These are phyloP conservation scores for Xerus rutilus DNA, from an alignment of 2,797 vertebrate species.

Conservation along the genomic window DNA sequence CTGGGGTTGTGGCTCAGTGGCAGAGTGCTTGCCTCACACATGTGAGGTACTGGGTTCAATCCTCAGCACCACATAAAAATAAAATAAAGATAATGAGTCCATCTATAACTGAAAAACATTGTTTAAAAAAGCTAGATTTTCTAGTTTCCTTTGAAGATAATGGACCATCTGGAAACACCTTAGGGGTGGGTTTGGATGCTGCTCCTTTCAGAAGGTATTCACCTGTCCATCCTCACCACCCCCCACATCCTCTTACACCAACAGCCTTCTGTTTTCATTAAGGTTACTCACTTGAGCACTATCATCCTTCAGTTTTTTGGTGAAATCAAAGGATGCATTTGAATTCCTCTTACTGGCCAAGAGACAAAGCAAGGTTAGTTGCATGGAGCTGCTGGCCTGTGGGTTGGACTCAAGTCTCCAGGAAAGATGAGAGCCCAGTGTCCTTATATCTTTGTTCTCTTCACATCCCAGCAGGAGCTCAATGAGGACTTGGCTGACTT, in stretches of 20 bases:
- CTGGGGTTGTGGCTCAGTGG: no score
- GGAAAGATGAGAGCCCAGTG: background rate
- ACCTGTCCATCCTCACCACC: background rate
- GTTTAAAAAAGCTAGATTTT: no score
- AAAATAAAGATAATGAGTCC: no score
- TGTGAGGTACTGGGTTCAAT: no score
- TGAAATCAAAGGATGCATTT: background rate
- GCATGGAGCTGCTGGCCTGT: background rate
- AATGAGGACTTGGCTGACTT: background rate
- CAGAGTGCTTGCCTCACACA: no score
- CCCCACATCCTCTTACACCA: background rate
- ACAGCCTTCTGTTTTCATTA: background rate
- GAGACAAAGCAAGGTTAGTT: background rate
- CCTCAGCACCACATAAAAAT: no score
- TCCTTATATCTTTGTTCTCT: background rate
- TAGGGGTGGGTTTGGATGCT: accelerated
- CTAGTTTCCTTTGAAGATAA: background rate
- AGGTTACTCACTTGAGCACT: background rate
- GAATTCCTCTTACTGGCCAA: background rate
- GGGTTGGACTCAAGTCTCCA: background rate
- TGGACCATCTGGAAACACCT: background rate
- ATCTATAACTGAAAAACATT: no score
- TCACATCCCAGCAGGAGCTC: background rate
- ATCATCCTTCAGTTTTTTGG: background rate
- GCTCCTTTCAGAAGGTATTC: background rate